Base-by-base conservation (phyloP, 2,113 vertebrate species). In the Sinocyclocheilus rhinocerous region DNA sequence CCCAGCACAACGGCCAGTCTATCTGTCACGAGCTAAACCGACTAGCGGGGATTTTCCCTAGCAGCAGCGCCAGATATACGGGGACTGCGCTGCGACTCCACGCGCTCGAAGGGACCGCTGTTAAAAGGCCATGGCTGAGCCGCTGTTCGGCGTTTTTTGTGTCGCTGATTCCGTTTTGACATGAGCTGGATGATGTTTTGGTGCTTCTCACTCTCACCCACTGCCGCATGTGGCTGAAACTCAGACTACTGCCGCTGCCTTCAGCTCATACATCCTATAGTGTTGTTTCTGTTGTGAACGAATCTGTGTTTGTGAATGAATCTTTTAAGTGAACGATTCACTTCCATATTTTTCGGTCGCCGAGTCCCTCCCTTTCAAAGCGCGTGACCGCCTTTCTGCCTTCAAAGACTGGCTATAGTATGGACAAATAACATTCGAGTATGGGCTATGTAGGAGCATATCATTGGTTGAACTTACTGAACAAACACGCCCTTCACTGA, bases 91-190 rank as follows among this genome's bases (percentile, higher is more conserved):
- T 8, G 55, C 29, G 33, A 80, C 55, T 59, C 48, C 65, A 72
- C 20, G 65, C 48, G 20, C 24, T 72, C 65, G 84, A 39, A 13
- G 48, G 59, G 26, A 52, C 75, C 61, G 75, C 84, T 69, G 84
- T 80, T 86, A 81, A 48, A 48, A 73, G 12, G 39, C 16, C 77
- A 73, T 86, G 42, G 29, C 48, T 26, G 69, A n/a, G 70, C 70
- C 11, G 81, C 3, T 39, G 45, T 29, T 15, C 65, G 65, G 65
- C 12, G 67, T 33, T 33, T 61, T 50, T 67, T 69, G n/a, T 57
- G 36, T 26, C 13, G n/a, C 8, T 55, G 26, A 20, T 39, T 69
- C 22, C 48, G 26, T 29, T 69, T 55, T 79, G 59, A 70, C 79
- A 78, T 36, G 33, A 80, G 48, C 26, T 83, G 33, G n/a, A 59